Base-by-base conservation (phyloP, 2,888 invertebrate genomes). In the Amiota mariae region DNA sequence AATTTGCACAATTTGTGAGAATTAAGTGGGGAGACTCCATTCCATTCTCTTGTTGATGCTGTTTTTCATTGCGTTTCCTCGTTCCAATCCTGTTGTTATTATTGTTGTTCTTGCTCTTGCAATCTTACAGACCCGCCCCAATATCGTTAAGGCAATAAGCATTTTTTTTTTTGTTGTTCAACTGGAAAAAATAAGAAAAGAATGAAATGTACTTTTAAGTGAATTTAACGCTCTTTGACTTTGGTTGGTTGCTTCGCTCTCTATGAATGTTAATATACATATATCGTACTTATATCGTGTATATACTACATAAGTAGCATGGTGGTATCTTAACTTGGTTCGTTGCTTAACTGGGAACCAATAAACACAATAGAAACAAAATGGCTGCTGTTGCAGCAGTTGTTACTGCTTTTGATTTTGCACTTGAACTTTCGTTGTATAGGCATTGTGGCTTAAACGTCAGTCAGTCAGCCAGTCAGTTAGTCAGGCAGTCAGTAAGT, bases 381-480 rank as follows among this genome's bases (percentile, higher is more conserved):
- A 87, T 85, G 85, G 87, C 86, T 83, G 85, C 82, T 80, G 49
- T 71, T 77, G 66, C 80, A 78, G 72, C 76, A 75, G 74, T 76
- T 36, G 36, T 36, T 36, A 6, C 36, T 36, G 36, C 2, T 36
- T 72, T 78, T 74, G 70, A 66, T 71, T 80, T 75, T 72, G 78
- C 79, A 85, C 78, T 82, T 84, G 77, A 81, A 80, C 80, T 79
- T 82, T 81, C 78, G 79, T 82, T 77, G 79, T 79, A 73, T 76
- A 24, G 61, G 8, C 54, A 51, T 48, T 36, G 36, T 36, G 36
- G 6, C 36, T 36, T 36, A 0, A 36, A 36, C 36, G 6, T 36
- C 36, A 36, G 36, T 36, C 6, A 36, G 36, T 36, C 8, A 36
- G 36, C 6, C 36, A 36, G 36, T 36, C 36, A 6, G 36, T 2